Conservation (phyloP, 2,888 invertebrate genomes). For the Holacanthella duospinosa region DNA sequence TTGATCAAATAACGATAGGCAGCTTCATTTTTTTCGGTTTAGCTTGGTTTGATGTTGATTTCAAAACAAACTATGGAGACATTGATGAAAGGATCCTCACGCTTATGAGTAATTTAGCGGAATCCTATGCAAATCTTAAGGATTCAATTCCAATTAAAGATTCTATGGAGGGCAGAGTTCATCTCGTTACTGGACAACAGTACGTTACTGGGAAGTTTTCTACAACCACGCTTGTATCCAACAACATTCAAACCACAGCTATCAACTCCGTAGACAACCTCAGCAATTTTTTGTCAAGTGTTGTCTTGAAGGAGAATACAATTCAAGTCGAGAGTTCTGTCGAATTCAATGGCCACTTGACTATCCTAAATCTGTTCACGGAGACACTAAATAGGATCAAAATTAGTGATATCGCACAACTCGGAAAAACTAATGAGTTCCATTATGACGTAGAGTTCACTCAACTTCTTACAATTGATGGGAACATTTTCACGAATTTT, state of each 20-base stretch:
- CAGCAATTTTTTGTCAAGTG: conserved; percentile 5
- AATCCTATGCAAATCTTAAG: conserved; percentile 3
- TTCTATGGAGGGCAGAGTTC: not conserved
- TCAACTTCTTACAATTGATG: not conserved
- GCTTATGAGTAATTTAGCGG: not conserved
- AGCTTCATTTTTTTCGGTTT: conserved; percentile 19
- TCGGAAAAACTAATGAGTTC: conserved; percentile 23
- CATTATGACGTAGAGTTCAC: conserved; percentile 16
- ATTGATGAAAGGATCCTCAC: conserved; percentile 5
- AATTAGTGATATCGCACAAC: conserved; percentile 16
- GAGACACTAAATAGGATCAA: conserved; percentile 8
- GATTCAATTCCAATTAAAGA: conserved; percentile 15
- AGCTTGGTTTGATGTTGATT: conserved; percentile 22
- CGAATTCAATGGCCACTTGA: conserved; percentile 3
- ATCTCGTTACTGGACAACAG: conserved; percentile 13
- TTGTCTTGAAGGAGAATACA: conserved; percentile 8
- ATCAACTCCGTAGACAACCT: conserved; percentile 7
- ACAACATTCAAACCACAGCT: conserved; percentile 7
- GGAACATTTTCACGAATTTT: conserved; percentile 1
- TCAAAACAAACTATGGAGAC: conserved; percentile 8
- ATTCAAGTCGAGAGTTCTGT: conserved; percentile 6
- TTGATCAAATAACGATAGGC: not conserved
- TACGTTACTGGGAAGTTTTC: conserved; percentile 12
- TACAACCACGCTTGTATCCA: not conserved
- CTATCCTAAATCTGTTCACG: conserved; percentile 5